These are phyloP conservation scores for Aporophyla nigra DNA, from an alignment of 2,888 invertebrate species.

Conservation along the genomic window DNA sequence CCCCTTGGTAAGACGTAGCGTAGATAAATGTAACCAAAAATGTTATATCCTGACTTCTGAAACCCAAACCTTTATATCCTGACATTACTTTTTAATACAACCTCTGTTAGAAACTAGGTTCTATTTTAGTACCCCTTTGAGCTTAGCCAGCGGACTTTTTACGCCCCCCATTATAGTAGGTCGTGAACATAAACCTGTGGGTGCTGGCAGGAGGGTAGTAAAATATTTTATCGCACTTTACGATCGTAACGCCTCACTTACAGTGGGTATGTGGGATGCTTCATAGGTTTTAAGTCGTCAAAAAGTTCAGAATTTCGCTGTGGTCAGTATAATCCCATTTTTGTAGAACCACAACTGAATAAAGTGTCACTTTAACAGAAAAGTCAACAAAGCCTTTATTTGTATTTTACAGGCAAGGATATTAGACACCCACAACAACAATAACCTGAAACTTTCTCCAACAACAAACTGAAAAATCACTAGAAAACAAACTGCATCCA, in stretches of 20 bases:
- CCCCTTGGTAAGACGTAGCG: neutral
- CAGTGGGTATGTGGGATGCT: constrained; percentile 58
- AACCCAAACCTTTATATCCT: neutral
- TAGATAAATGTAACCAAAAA: neutral
- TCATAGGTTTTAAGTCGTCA: constrained; percentile 11
- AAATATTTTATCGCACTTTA: constrained; percentile 84
- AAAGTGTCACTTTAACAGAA: neutral
- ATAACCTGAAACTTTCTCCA: constrained; percentile 3
- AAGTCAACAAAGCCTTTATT: constrained; percentile 27
- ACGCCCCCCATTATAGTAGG: constrained; percentile 72
- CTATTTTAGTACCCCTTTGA: constrained; percentile 78
- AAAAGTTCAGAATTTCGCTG: constrained; percentile 21
- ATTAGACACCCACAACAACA: constrained; percentile 5
- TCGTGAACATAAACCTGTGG: constrained; percentile 76
- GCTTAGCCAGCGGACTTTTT: constrained; percentile 80
- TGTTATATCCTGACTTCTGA: neutral
- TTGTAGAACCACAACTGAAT: neutral
- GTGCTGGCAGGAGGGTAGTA: constrained; percentile 72
- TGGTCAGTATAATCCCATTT: neutral
- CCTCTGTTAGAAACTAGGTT: constrained; percentile 54
- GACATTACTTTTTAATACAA: constrained; percentile 42
- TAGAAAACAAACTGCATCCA: constrained; percentile 64
- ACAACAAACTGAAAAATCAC: constrained; percentile 47
- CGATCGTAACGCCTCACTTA: constrained; percentile 72
- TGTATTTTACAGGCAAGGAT: constrained; percentile 26